A percentile compares a stretch with the other conserved stretches of the same genome.
Conservation (phyloP, 1,140 invertebrate species). For the Drosophila rhopaloa region DNA sequence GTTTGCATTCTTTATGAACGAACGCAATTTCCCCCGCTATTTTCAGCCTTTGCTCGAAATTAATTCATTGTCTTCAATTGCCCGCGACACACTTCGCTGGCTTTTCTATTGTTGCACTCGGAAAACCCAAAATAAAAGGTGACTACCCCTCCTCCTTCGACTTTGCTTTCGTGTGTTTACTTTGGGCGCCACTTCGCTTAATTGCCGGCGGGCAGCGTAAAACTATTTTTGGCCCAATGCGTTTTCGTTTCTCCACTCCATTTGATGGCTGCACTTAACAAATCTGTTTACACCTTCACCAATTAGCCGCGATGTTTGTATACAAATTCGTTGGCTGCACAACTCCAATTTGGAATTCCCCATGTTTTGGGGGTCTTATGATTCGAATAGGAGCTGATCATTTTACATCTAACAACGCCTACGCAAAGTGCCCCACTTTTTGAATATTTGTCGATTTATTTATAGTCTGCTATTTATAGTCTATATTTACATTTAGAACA, state of each 20-base stretch:
- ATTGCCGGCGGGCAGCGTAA: slow-evolving; percentile 37
- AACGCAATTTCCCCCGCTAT: slow-evolving; percentile 31
- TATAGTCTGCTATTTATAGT: too few relatives aligned
- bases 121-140: slow-evolving; percentile 36
- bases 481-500: too few relatives aligned
- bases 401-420: too few relatives aligned
- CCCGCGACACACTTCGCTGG: slow-evolving; percentile 75
- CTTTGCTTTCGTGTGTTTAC: slow-evolving; percentile 43
- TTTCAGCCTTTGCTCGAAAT: slow-evolving; percentile 40
- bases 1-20: slow-evolving; percentile 51
- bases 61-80: slow-evolving; percentile 67
- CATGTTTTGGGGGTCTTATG: neutral
- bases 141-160: slow-evolving; percentile 9
- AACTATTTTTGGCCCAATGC: slow-evolving; percentile 63
- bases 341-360: neutral
- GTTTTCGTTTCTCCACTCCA: slow-evolving; percentile 68
- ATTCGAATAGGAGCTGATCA: neutral
- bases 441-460: too few relatives aligned
- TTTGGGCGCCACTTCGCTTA: slow-evolving; percentile 66
- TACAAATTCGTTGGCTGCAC: slow-evolving; percentile 32
- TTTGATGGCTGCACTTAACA: slow-evolving; percentile 67
- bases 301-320: slow-evolving; percentile 47
- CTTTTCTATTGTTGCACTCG: slow-evolving; percentile 47
- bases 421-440: too few relatives aligned
- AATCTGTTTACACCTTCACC: slow-evolving; percentile 69